Evolutionary conservation across 92 coral and sea anemone genomes (phyloP), one percentile per base, ranked within the genome.

Genomic region (Metridium senile): DNA sequence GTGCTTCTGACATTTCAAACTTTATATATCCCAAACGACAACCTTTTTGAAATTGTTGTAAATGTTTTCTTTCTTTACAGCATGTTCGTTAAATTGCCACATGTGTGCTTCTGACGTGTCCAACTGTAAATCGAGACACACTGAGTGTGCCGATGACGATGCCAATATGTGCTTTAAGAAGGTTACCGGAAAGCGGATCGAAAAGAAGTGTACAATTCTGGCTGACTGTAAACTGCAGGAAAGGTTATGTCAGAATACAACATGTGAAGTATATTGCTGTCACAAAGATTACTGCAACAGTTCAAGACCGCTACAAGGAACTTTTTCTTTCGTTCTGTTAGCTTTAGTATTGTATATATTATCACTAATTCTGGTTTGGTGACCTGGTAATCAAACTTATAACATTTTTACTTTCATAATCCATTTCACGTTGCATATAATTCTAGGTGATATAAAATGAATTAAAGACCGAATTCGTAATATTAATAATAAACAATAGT

Each of bases 231-330:
- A 54, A 21, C 2, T 3, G 3, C 9, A 54, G 16, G 21, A 20
- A 54, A 54, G 17, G 4, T 9, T 2, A 20, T 54, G 59, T 21
- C 4, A 61, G 7, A 61, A 61, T 27, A 8, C 30, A 22, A 22
- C 66, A 2, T 61, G 66, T 23, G 33, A 21, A 27, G 66, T 61
- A 6, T 61, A 61, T 29, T 61, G 66, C 19, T 61, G 66, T 26
- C 11, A 22, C 13, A 8, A 61, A 1, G 32, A 23, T 26, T 27
- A 22, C 66, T 61, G 66, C 66, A 61, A 61, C 22, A 23, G 3
- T 26, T 1, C 30, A 10, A 22, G 17, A 23, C 2, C 33, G 30
- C 29, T 61, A 9, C 66, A 27, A 61, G 66, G 11, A 23, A 27
- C 4, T 26, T 21, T 54, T 54, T 2, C n/a, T 21, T 54, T 11